phyloP scores from a whole-genome alignment of 64 coral and sea anemone genomes.

The Montipora capricornis region DNA sequence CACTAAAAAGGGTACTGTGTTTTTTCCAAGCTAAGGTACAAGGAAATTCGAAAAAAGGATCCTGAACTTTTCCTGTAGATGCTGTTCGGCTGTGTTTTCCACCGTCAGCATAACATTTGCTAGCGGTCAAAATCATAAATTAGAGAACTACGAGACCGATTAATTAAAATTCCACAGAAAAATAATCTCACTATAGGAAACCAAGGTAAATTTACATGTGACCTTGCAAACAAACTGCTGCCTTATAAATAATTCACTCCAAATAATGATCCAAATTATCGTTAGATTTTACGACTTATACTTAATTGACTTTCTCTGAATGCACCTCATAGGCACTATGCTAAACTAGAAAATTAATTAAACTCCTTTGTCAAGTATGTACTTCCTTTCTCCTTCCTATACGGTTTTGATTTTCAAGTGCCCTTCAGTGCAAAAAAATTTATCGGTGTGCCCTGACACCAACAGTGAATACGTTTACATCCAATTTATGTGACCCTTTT shows the following conservation, averaged over 20 bases:
- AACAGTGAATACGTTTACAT: background rate
- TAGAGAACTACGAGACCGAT: background rate
- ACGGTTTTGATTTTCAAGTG: background rate
- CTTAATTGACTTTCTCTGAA: background rate
- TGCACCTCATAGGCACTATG: background rate
- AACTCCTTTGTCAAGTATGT: background rate
- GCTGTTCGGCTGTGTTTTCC: too few relatives aligned
- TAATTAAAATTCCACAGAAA: background rate
- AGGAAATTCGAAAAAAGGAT: too few relatives aligned
- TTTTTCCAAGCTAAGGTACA: too few relatives aligned
- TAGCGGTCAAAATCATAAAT: background rate
- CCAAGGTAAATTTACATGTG: slow-evolving; percentile 25
- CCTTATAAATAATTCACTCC: slow-evolving; percentile 32
- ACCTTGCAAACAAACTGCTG: background rate
- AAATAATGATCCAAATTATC: slow-evolving; percentile 7
- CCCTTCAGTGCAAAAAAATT: background rate
- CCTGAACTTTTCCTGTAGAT: too few relatives aligned
- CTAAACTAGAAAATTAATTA: background rate
- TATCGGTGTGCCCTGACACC: too few relatives aligned
- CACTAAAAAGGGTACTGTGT: too few relatives aligned
- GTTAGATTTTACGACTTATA: background rate
- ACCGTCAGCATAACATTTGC: too few relatives aligned
- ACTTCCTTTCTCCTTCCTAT: too few relatives aligned
- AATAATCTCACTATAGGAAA: background rate
- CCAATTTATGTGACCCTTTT: background rate